phyloP scores from a whole-genome alignment of 2,888 invertebrate species.

The Zonitis immaculata region DNA sequence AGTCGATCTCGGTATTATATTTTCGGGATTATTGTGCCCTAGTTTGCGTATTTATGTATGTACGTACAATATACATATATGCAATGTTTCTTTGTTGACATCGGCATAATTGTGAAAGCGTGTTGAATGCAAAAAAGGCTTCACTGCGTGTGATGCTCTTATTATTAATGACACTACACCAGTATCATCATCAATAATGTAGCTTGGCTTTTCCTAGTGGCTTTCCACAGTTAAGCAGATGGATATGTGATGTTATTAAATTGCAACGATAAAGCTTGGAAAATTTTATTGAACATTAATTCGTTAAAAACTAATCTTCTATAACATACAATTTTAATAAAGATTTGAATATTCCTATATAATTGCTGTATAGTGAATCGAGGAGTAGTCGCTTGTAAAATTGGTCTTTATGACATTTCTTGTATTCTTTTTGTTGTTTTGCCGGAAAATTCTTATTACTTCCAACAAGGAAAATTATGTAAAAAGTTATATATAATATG shows the following conservation, averaged over 20 bases:
- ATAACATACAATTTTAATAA: slow-evolving; percentile 5
- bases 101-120: slow-evolving; percentile 19
- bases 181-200: slow-evolving; percentile 25
- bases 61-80: not conserved
- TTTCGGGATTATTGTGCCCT: not conserved
- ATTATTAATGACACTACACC: slow-evolving; percentile 26
- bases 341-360: slow-evolving; percentile 5
- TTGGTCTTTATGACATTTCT: slow-evolving; percentile 9
- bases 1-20: not conserved
- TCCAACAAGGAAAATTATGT: not conserved
- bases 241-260: slow-evolving; percentile 28
- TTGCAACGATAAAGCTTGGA: slow-evolving; percentile 17
- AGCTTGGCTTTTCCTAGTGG: slow-evolving; percentile 20
- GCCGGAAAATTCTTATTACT: not conserved
- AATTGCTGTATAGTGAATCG: slow-evolving; percentile 13
- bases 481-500: not conserved
- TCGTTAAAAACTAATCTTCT: not conserved
- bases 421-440: slow-evolving; percentile 6
- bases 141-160: slow-evolving; percentile 24
- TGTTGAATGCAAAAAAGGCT: slow-evolving; percentile 17
- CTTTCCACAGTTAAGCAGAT: slow-evolving; percentile 11
- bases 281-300: slow-evolving; percentile 10
- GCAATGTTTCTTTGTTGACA: slow-evolving; percentile 12
- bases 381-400: slow-evolving; percentile 13
- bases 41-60: slow-evolving; percentile 1